A percentile compares a stretch with the other conserved stretches of the same genome.
phyloP scores from a whole-genome alignment of 2,888 invertebrate species.

The Eumacrocentrus americanus region DNA sequence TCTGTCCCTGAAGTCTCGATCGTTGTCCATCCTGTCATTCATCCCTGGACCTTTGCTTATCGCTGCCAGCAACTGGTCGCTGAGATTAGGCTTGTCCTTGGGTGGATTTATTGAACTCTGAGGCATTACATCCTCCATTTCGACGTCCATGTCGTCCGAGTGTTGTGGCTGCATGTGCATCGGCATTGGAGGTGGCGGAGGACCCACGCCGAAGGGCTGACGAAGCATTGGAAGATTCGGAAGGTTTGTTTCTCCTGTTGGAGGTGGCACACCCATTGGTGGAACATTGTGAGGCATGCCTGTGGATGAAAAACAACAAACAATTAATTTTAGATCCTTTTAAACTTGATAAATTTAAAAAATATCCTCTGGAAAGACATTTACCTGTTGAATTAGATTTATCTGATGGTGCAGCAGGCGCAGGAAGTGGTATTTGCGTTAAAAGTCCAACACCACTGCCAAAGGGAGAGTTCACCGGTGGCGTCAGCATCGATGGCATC shows the following conservation, averaged over 20 bases:
- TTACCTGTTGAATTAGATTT: conserved; percentile 58
- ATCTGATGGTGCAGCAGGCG: conserved; percentile 59
- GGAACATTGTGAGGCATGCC: conserved; percentile 62
- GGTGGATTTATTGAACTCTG: conserved; percentile 41
- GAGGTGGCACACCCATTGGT: conserved; percentile 60
- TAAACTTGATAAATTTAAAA: too few relatives aligned
- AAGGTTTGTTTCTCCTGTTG: conserved; percentile 53
- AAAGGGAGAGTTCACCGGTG: conserved; percentile 59
- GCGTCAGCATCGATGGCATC: conserved; percentile 58
- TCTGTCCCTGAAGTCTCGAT: conserved; percentile 40
- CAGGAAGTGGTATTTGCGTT: conserved; percentile 59
- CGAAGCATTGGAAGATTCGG: conserved; percentile 55
- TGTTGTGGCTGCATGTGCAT: conserved; percentile 48
- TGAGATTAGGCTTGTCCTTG: conserved; percentile 54
- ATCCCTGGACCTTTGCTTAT: conserved; percentile 62
- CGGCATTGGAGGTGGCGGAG: conserved; percentile 53
- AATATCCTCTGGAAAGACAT: too few relatives aligned
- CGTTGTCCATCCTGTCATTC: conserved; percentile 43
- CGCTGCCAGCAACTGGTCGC: conserved; percentile 66
- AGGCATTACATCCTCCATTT: conserved; percentile 63
- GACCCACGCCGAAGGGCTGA: conserved; percentile 56
- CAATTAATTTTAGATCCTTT: too few relatives aligned
- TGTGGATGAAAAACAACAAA: conserved; percentile 33
- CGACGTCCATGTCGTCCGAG: conserved; percentile 78
- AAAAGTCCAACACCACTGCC: conserved; percentile 56